Evolutionary conservation across 35 echinoderm and acorn worm genomes (phyloP), one percentile per base, ranked within the genome.

Genomic region (Patiria miniata): DNA sequence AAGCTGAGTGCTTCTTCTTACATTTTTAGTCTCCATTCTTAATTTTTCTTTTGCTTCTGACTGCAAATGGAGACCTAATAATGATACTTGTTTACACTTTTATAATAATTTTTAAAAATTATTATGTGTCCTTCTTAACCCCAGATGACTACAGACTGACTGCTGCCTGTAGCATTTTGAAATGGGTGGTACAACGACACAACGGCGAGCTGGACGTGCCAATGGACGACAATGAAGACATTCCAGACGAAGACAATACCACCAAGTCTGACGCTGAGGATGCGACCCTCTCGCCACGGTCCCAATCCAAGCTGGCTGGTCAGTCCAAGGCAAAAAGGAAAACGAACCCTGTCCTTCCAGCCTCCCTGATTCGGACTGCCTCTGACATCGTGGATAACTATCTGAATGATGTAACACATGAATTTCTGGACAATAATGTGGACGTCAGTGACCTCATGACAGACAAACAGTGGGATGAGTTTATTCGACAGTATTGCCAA

Each of bases 401-500:
- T 40, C 86, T 97, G 7, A 78, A 52, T 28, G 51, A 50, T 5
- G 9, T 83, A 36, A 91, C 90, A n/a, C 86, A 93, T 54, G 88
- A 93, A 18, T 91, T 93, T 40, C 87, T 97, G 22, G 95, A 97
- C 78, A 44, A 33, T 36, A 36, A 39, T 40, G 16, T 85, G 0
- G 52, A 79, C 19, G 14, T 65, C 21, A 59, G 53, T 0, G 78
- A 81, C 17, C 8, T 91, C n/a, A 39, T 97, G 30, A 81, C 91
- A 59, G 91, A 90, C 7, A 84, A 90, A 33, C 22, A 93, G 37
- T 97, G 95, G 95, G 85, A 91, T 14, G 59, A 82, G 51, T 97
- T 97, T 81, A 90, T 97, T 18, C 65, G 61, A 88, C 85, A 97
- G 76, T 97, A 97, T 88, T 97, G 93, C 77, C 91, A 93, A 88